Conservation (phyloP, 2,113 vertebrate species). For the Entelurus aequoreus region DNA sequence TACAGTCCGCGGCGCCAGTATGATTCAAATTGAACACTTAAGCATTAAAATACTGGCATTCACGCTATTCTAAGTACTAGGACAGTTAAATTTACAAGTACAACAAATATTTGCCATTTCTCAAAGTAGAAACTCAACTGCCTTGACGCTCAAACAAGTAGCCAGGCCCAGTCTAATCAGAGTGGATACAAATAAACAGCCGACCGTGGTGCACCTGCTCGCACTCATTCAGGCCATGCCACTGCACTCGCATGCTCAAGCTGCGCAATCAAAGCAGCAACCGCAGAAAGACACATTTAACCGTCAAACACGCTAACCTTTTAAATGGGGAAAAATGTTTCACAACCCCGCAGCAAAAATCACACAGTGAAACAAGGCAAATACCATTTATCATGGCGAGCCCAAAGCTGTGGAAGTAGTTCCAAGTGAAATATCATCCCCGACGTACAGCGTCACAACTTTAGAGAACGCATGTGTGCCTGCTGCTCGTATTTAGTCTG, state of each 20-base stretch:
- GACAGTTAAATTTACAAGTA: background rate
- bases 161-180: too few species aligned
- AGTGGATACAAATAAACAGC: conserved; percentile 2
- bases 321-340: background rate
- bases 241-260: conserved; percentile 17
- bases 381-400: conserved; percentile 41
- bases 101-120: background rate
- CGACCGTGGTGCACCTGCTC: conserved; percentile 11
- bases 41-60: too few species aligned
- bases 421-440: conserved; percentile 1
- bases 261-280: conserved; percentile 30
- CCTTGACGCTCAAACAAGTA: background rate
- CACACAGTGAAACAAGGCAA: background rate
- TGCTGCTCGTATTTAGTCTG: background rate
- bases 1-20: too few species aligned
- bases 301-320: background rate
- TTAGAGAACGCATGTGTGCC: background rate
- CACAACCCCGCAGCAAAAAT: background rate
- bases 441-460: background rate
- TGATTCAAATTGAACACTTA: too few species aligned
- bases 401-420: background rate
- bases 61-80: too few species aligned
- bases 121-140: background rate
- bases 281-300: conserved; percentile 21
- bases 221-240: conserved; percentile 9